Evolutionary conservation across 2,113 vertebrate genomes (phyloP), one percentile per base, ranked within the genome.

Genomic region (Gobio gobio): DNA sequence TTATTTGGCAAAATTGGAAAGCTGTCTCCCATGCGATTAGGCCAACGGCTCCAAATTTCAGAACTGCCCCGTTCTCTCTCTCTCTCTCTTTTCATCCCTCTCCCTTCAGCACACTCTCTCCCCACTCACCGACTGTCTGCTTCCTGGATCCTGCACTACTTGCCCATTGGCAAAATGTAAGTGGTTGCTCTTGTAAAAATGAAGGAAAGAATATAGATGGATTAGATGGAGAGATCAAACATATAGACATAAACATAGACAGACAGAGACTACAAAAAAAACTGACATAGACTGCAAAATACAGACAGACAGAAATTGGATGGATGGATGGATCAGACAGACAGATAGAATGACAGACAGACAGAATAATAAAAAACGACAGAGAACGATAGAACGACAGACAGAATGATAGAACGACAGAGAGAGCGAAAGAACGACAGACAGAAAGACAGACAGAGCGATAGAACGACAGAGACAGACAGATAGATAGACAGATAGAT

Each of bases 151-250:
- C 95, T 95, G 96, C 94, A 96, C 93, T 94, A 96, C 95, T 94
- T 94, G 96, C 93, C 97, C 96, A 95, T 93, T 96, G 95, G 96
- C 92, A 96, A 99, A 96, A 96, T 95, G 96, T 92, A 97, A 95
- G 91, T 95, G 94, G 94, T 97, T 94, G 93, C 95, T 99, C 97
- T 99, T 96, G 94, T 87, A 54, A 93, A 94, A 94, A 93, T 88
- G 87, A 86, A 90, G 93, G 91, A 95, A 89, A 96, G 92, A 96
- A 93, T 95, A 93, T 93, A 91, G 94, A 89, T 91, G 90, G 88
- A 90, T 93, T 92, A 81, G 79, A 81, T 33, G 43, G 59, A 81
- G 24, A 68, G 59, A 80, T 80, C 59, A 80, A 45, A 81, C 45
- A 51, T 45, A 66, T 63, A 81, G 61, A 81, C 45, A 64, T 18